phyloP scores from a whole-genome alignment of 2,888 invertebrate species.

The Meta bourneti region DNA sequence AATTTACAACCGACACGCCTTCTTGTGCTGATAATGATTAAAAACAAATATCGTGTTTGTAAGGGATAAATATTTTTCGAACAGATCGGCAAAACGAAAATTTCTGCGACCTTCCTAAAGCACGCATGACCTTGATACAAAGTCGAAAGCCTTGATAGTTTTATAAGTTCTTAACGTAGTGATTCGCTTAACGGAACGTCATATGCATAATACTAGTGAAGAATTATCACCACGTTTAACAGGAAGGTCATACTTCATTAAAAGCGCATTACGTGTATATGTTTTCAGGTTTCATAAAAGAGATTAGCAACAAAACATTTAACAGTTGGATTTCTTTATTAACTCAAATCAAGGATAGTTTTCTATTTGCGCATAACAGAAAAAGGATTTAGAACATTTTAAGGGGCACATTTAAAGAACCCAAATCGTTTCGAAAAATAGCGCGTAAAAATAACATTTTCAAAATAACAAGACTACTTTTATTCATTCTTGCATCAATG shows the following conservation, averaged over 20 bases:
- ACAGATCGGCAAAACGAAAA: background rate
- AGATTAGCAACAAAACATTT: background rate
- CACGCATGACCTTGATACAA: constrained; percentile 6
- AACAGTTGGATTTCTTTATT: too few species aligned
- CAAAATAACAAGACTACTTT: too few species aligned
- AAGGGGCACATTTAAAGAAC: too few species aligned
- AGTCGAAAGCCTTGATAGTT: constrained; percentile 10
- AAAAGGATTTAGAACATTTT: too few species aligned
- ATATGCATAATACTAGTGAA: constrained; percentile 2
- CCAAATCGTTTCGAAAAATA: too few species aligned
- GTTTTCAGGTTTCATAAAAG: background rate
- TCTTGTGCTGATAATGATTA: too few species aligned
- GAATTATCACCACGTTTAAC: background rate
- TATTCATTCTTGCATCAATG: too few species aligned
- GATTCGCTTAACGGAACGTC: constrained; percentile 15
- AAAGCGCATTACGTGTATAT: background rate
- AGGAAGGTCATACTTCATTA: constrained; percentile 9
- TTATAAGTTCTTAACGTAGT: constrained; percentile 6
- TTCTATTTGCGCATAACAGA: too few species aligned
- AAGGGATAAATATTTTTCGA: background rate
- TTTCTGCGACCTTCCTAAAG: background rate
- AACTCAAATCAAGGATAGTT: too few species aligned
- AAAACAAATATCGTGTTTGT: background rate
- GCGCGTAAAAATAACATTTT: too few species aligned
- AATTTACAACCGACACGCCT: too few species aligned